phyloP scores from a whole-genome alignment of 2,113 vertebrate genomes.

The Boulengeromyrus knoepffleri region DNA sequence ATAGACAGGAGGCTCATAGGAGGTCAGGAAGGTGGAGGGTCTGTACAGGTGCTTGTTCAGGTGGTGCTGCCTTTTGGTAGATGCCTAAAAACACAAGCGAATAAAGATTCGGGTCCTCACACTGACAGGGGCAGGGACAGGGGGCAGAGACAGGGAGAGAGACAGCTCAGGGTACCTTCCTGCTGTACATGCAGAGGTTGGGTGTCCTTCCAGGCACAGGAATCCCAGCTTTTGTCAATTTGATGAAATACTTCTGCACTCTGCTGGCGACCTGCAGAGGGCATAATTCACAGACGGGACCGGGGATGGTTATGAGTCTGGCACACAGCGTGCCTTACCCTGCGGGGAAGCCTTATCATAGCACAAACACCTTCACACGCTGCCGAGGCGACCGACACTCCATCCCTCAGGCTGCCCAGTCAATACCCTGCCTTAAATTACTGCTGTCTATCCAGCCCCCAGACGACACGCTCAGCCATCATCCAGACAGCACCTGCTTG shows the following conservation, averaged over 20 bases:
- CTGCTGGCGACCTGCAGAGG: constrained; percentile 85
- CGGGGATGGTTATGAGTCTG: not conserved
- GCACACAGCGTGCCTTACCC: not conserved
- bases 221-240: constrained; percentile 97
- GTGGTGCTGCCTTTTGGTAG: constrained; percentile 89
- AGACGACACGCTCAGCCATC: not conserved
- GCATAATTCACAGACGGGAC: not conserved
- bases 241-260: constrained; percentile 99
- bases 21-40: constrained; percentile 96
- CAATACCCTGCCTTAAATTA: not conserved
- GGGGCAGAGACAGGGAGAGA: not conserved
- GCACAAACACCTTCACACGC: not conserved
- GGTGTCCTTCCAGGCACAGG: constrained; percentile 96
- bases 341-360: not conserved
- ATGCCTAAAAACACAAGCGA: constrained; percentile 60
- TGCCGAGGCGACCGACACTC: not conserved
- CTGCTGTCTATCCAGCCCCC: not conserved
- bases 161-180: constrained; percentile 69
- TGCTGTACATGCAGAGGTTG: constrained; percentile 95
- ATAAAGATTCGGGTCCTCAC: not conserved
- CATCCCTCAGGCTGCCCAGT: not conserved
- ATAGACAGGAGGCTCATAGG: constrained; percentile 93
- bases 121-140: not conserved
- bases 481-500: constrained; percentile 73
- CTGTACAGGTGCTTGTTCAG: constrained; percentile 98